phyloP scores from a whole-genome alignment of 2,797 vertebrate genomes.

The Neosalanx taihuensis region DNA sequence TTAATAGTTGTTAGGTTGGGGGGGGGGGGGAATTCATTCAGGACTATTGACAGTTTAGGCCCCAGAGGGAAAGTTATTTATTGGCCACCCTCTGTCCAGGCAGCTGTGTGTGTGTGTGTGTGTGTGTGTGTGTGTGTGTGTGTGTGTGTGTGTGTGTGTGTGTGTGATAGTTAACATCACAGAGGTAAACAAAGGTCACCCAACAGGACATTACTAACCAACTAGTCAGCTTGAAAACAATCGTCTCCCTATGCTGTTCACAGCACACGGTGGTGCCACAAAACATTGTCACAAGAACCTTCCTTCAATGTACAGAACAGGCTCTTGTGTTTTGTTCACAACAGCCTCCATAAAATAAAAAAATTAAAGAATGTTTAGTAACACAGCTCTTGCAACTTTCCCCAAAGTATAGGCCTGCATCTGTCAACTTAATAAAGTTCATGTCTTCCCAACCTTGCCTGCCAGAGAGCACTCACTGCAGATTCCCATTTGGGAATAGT shows the following conservation, averaged over 20 bases:
- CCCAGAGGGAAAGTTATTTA: constrained; percentile 49
- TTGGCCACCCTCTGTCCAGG: constrained; percentile 51
- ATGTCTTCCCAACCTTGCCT: neutral
- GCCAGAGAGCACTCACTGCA: neutral
- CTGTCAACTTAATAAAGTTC: neutral
- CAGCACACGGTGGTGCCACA: no score
- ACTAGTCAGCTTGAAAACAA: no score
- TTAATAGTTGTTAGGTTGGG: no score
- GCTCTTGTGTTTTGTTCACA: neutral
- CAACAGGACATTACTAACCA: no score
- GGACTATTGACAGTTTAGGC: constrained; percentile 54
- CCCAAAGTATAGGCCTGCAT: neutral
- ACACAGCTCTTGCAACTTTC: no score
- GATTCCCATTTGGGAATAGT: neutral
- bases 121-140: constrained; percentile 10
- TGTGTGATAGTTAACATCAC: constrained; percentile 32
- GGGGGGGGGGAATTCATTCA: constrained; percentile 53
- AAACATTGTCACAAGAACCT: constrained; percentile 13
- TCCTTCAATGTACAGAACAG: constrained; percentile 3
- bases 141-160: neutral
- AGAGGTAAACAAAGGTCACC: constrained; percentile 7
- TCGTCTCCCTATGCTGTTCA: no score
- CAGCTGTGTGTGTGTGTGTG: constrained; percentile 20
- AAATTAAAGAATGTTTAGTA: neutral
- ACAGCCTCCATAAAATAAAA: neutral